Percentiles rank a stretch among this genome's conserved stretches.
Conservation (phyloP, 1,140 invertebrate genomes). For the Lepidurus apus region DNA sequence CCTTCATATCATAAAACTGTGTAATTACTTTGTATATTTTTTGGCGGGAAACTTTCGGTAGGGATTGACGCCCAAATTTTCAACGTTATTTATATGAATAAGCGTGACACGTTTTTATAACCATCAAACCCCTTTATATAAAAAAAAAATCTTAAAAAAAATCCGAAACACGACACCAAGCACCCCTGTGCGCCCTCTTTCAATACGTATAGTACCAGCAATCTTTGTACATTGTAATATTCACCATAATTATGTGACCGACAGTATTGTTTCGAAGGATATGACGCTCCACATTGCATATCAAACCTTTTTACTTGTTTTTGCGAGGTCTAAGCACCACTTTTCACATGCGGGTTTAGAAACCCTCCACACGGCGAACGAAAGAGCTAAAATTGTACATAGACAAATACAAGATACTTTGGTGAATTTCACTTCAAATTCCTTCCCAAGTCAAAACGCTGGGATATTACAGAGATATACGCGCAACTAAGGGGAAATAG, state of each 20-base stretch:
- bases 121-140: not conserved
- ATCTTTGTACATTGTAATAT: not conserved
- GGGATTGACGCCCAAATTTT: not conserved
- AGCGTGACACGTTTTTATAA: not conserved
- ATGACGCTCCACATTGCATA: not conserved
- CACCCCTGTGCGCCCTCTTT: not conserved
- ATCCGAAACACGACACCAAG: not conserved
- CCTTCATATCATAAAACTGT: constrained; percentile 5
- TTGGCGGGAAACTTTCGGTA: not conserved
- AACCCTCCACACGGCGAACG: not conserved
- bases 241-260: not conserved
- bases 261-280: not conserved
- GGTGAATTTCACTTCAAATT: not conserved
- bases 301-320: not conserved
- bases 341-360: not conserved
- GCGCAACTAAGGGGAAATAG: too few relatives aligned
- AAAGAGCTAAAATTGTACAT: not conserved
- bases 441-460: too few relatives aligned
- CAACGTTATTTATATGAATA: not conserved
- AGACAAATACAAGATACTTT: not conserved
- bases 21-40: not conserved
- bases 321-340: not conserved
- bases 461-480: too few relatives aligned
- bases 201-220: constrained; percentile 9
- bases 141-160: not conserved